Evolutionary conservation across 2,797 vertebrate species (phyloP), one percentile per base, ranked within the genome.

Genomic region (Oreochromis grahami): DNA sequence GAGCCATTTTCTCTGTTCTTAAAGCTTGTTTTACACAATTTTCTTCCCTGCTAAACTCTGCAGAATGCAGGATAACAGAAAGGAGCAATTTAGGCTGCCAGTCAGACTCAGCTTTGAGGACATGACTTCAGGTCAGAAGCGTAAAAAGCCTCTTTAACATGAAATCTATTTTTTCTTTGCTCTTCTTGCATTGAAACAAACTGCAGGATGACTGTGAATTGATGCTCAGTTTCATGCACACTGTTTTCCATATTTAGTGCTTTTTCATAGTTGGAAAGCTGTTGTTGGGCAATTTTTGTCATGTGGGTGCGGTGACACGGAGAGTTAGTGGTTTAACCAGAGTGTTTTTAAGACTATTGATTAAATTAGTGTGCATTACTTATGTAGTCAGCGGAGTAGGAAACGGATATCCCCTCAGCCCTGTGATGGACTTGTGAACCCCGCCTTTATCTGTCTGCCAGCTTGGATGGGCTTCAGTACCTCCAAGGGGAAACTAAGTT

Each of bases 1-100:
- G 79, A 87, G 84, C 26, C 26, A 50, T 77, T 80, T 82, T 86
- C 45, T 81, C 26, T 45, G 45, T 84, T 80, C 78, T 76, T 52
- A 63, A 85, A 81, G 79, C 77, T 56, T 45, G 79, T 79, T 79
- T 84, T 78, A 65, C 50, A 70, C 82, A 45, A 29, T 45, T 55
- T 52, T 55, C 79, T 50, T 45, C 81, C 82, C 45, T 32, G 77
- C 76, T 79, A 41, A 78, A 52, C 72, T 60, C 72, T 5, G 2
- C 68, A 13, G 53, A 51, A 48, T 2, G 32, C 48, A 8, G 65
- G 11, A 6, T 6, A 58, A 58, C 65, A 78, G 50, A 36, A 32
- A 34, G 14, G 17, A 79, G 80, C 41, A 38, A 78, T 56, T 79
- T 52, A 58, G 21, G 58, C 86, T 79, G 5, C 24, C 8, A 38